phyloP scores from a whole-genome alignment of 2,113 vertebrate genomes.

The Podarcis cretensis region DNA sequence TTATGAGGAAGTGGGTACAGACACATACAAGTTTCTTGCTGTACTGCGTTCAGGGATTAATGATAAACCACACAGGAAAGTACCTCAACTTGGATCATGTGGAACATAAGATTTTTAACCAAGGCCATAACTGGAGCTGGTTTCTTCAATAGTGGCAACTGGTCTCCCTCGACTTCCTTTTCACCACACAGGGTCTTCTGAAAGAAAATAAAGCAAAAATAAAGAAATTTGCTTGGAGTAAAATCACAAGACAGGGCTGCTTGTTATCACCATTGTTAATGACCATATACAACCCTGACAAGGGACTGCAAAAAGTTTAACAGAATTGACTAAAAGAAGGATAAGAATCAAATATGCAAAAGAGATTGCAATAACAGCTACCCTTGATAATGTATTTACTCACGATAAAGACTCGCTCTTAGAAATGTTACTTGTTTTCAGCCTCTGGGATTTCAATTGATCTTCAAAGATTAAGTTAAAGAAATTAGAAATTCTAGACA shows the following conservation, averaged over 20 bases:
- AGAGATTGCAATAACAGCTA: neutral
- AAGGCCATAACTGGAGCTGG: constrained; percentile 33
- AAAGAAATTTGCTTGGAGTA: neutral
- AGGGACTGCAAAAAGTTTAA: neutral
- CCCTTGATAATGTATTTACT: neutral
- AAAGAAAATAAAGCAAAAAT: constrained; percentile 45
- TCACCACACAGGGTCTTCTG: neutral
- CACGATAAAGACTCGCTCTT: neutral
- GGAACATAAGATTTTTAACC: constrained; percentile 56
- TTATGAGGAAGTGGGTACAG: neutral
- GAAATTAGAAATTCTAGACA: neutral
- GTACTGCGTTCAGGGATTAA: constrained; percentile 57
- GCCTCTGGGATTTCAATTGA: neutral
- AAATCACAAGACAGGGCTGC: neutral
- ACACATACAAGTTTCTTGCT: constrained; percentile 25
- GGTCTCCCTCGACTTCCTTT: constrained; percentile 27
- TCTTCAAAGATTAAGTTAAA: neutral
- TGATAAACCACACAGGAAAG: constrained; percentile 54
- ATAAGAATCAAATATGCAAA: neutral
- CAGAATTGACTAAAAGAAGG: neutral
- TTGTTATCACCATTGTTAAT: neutral
- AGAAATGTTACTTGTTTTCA: neutral
- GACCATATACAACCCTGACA: neutral
- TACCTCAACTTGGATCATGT: constrained; percentile 40
- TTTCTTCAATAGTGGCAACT: constrained; percentile 9